phyloP scores from a whole-genome alignment of 2,113 vertebrate genomes.

The Trogon surrucura region DNA sequence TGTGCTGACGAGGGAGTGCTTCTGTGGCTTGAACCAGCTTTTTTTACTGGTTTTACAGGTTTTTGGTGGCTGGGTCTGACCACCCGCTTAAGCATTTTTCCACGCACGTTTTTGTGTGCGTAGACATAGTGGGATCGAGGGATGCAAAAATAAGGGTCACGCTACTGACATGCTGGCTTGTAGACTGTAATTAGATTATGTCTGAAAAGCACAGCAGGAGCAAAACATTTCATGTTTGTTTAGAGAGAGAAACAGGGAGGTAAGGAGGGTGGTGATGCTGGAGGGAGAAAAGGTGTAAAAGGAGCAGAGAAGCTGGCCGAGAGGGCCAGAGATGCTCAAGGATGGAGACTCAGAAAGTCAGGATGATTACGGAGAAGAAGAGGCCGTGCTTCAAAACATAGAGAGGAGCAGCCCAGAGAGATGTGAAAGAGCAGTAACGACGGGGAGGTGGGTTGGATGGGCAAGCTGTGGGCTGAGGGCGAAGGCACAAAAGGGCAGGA shows the following conservation, averaged over 20 bases:
- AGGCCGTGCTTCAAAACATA: neutral
- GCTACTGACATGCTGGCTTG: neutral
- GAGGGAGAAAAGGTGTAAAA: neutral
- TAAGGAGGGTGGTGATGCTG: neutral
- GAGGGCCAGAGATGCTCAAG: neutral
- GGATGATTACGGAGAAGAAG: neutral
- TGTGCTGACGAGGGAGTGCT: neutral
- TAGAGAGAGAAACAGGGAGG: neutral
- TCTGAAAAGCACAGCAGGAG: neutral
- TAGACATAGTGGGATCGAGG: neutral
- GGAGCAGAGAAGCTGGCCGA: neutral
- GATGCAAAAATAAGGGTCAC: neutral
- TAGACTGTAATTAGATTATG: neutral
- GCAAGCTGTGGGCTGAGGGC: neutral
- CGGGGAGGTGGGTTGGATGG: neutral
- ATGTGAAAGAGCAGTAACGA: neutral
- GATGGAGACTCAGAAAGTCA: neutral
- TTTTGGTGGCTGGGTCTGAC: neutral
- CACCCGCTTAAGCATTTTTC: neutral
- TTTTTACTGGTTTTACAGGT: neutral
- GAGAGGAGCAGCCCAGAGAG: neutral
- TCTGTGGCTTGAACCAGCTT: neutral
- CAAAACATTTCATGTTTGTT: neutral
- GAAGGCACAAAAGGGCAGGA: neutral
- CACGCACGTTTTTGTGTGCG: fast-evolving